Evolutionary conservation across 2,113 vertebrate genomes (phyloP).

Genomic region (Perognathus longimembris): DNA sequence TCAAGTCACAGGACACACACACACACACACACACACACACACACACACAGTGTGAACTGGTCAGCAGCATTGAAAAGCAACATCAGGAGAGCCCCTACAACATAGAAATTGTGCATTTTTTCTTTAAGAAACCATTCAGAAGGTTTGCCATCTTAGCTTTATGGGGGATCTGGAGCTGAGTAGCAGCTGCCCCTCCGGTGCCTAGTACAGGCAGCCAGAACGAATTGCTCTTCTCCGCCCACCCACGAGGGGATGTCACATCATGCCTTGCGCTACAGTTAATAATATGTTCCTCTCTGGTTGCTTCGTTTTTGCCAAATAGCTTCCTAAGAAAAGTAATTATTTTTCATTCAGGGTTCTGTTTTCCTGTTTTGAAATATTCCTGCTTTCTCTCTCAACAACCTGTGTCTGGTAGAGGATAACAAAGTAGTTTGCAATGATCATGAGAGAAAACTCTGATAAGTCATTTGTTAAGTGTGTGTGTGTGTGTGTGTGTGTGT

Average conservation of each 20-base stretch:
- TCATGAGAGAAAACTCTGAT: too few relatives aligned
- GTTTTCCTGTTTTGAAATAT: background rate
- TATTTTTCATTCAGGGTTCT: background rate
- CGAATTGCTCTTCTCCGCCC: background rate
- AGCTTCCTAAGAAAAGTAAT: background rate
- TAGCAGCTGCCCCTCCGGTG: background rate
- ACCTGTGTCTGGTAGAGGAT: background rate
- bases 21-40: too few relatives aligned
- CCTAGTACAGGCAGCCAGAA: background rate
- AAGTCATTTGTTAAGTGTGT: too few relatives aligned
- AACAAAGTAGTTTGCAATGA: background rate
- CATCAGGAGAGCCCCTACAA: background rate
- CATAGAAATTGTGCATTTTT: background rate
- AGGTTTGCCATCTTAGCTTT: background rate
- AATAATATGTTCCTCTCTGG: background rate
- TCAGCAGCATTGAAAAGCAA: conserved; percentile 35
- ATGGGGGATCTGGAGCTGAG: background rate
- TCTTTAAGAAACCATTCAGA: background rate
- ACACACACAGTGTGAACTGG: background rate
- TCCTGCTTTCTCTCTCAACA: background rate
- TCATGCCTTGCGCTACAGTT: background rate
- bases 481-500: too few relatives aligned
- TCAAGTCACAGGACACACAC: too few relatives aligned
- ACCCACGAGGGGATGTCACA: too few relatives aligned
- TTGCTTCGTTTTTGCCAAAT: background rate